phyloP scores from a whole-genome alignment of 2,888 invertebrate genomes.

The Macaria liturata region DNA sequence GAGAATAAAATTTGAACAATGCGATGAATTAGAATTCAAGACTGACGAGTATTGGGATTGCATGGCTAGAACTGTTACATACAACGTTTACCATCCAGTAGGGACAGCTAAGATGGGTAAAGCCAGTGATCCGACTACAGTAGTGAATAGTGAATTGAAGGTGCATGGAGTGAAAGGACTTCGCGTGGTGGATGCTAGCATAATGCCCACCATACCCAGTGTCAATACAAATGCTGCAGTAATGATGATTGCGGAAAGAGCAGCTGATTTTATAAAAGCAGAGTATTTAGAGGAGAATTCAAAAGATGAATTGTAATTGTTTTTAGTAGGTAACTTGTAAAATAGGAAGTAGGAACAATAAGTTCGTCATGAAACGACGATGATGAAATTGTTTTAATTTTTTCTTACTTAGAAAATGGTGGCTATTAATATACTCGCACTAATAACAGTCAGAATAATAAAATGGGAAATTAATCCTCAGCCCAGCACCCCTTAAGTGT shows the following conservation, averaged over 20 bases:
- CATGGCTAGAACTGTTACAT: constrained; percentile 69
- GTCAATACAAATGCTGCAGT: constrained; percentile 70
- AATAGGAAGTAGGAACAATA: too few relatives aligned
- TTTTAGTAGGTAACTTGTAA: too few relatives aligned
- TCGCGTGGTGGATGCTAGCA: constrained; percentile 69
- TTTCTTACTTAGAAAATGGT: too few relatives aligned
- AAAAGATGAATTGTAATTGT: constrained; percentile 56
- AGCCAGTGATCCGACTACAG: constrained; percentile 51
- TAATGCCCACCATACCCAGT: constrained; percentile 74
- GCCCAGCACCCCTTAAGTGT: too few relatives aligned
- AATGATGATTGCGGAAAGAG: constrained; percentile 76
- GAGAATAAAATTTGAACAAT: constrained; percentile 59
- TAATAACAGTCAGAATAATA: too few relatives aligned
- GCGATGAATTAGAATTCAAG: constrained; percentile 56
- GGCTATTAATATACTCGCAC: too few relatives aligned
- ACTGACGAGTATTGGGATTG: constrained; percentile 72
- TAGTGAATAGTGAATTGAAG: constrained; percentile 59
- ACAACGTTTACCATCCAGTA: constrained; percentile 72
- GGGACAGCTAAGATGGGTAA: constrained; percentile 74
- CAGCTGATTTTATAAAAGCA: constrained; percentile 68
- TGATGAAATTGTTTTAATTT: too few relatives aligned
- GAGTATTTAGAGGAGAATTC: constrained; percentile 42
- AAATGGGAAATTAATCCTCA: too few relatives aligned
- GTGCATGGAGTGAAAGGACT: constrained; percentile 58
- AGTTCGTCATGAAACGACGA: too few relatives aligned